phyloP scores from a whole-genome alignment of 1,140 invertebrate genomes.

The Drosophila pruinosa region DNA sequence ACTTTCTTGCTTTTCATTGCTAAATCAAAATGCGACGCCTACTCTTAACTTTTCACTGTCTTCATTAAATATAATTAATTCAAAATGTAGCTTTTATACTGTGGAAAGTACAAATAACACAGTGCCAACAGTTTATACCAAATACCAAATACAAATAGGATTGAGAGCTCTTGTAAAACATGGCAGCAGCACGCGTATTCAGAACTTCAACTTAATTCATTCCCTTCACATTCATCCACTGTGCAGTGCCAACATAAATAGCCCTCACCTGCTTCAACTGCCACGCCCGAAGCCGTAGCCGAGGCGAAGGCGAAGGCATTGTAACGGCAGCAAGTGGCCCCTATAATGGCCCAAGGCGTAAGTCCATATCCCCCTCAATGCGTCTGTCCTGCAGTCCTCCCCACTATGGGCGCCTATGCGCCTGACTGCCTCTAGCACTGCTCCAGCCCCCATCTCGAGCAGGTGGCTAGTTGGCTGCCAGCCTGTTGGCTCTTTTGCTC shows the following conservation, averaged over 20 bases:
- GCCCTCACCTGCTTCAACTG: neutral
- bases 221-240: conserved; percentile 24
- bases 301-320: conserved; percentile 14
- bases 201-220: conserved; percentile 7
- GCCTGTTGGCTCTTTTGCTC: conserved; percentile 69
- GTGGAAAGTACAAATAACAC: too few relatives aligned
- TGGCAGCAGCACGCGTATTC: neutral
- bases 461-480: neutral
- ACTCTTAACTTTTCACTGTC: too few relatives aligned
- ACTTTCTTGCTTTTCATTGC: too few relatives aligned
- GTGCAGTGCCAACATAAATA: conserved; percentile 29
- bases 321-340: conserved; percentile 65
- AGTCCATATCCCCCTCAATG: conserved; percentile 64
- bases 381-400: conserved; percentile 24
- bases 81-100: too few relatives aligned
- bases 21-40: too few relatives aligned
- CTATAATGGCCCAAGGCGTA: conserved; percentile 73
- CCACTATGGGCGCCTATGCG: conserved; percentile 47
- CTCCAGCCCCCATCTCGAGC: neutral
- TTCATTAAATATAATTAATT: too few relatives aligned
- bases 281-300: too few relatives aligned
- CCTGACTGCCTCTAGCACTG: conserved; percentile 2
- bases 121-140: neutral
- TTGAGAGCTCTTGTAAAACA: neutral
- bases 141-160: neutral